These are phyloP conservation scores for Bicyclus anynana DNA, from an alignment of 1,140 invertebrate species.

Conservation along the genomic window DNA sequence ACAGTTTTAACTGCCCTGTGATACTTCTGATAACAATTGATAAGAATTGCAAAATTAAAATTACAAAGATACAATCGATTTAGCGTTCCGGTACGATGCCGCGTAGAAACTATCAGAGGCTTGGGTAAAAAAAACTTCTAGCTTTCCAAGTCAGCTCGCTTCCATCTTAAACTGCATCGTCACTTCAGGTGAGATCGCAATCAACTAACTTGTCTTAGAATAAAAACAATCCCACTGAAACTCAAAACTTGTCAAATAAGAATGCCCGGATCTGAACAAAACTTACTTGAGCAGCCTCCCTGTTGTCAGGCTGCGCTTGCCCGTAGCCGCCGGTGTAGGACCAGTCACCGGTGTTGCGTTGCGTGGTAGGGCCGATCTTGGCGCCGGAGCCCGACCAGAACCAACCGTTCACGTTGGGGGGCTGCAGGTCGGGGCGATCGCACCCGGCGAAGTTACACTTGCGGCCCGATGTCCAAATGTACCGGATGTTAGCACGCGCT, in stretches of 20 bases:
- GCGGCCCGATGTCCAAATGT: conserved; percentile 94
- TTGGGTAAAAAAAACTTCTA: no score
- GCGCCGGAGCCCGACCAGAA: conserved; percentile 95
- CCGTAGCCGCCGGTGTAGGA: conserved; percentile 90
- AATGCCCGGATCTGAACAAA: background rate
- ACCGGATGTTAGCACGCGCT: conserved; percentile 83
- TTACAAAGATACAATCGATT: no score
- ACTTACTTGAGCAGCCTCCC: conserved; percentile 90
- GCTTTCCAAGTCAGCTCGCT: no score
- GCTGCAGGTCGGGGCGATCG: conserved; percentile 90
- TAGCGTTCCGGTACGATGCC: no score
- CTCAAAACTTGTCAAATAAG: background rate
- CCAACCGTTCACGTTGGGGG: conserved; percentile 93
- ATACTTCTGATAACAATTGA: no score
- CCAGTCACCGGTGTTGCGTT: conserved; percentile 93
- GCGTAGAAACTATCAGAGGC: no score
- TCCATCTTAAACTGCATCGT: no score
- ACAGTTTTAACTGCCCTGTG: no score
- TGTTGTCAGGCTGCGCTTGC: conserved; percentile 91
- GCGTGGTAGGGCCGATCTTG: conserved; percentile 91
- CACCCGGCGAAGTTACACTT: conserved; percentile 96
- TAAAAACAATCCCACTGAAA: no score
- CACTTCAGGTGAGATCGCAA: no score
- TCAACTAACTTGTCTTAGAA: no score
- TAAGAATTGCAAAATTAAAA: no score